Evolutionary conservation across 2,113 vertebrate species (phyloP), one percentile per base, ranked within the genome.

Genomic region (Gavia stellata): DNA sequence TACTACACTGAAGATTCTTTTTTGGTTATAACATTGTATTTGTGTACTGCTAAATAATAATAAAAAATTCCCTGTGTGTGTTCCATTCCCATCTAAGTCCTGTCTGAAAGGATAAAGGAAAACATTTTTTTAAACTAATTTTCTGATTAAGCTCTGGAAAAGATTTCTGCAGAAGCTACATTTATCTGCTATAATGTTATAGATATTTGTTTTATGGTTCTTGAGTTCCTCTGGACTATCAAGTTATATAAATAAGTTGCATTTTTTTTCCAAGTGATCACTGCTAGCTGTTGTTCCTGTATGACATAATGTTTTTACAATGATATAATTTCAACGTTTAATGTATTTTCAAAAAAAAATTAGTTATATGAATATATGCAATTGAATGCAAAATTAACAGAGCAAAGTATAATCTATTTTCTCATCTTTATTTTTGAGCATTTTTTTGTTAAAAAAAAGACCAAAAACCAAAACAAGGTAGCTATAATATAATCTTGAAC

Each of bases 61-160:
- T 18, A 14, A 75, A 78, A 66, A 18, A 28, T 19, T 47, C 13
- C 6, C 8, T 42, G 5, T 53, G 17, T 17, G 3, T 50, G 7
- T 26, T 86, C 45, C 12, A 34, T 68, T 83, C 28, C 45, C 17
- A 44, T 55, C 47, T 62, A 47, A 81, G 42, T 40, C 25, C 21
- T 26, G 13, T 29, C 56, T 84, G 52, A 75, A 87, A 82, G 28
- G 31, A 19, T 38, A 66, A 84, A 89, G 7, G 10, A 72, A 88
- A 95, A 53, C 9, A 5, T 62, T 55, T 25, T n/a, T 86, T 84
- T 42, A 78, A 68, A n/a, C n/a, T n/a, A n/a, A n/a, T n/a, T 38
- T 86, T 88, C 66, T 82, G 86, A 90, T 93, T 92, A 95, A 86
- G 28, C 15, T 56, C 59, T 88, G 66, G n/a, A 91, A 86, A 42